Evolutionary conservation across 1,140 invertebrate species (phyloP).

Genomic region (Orchesella cincta): DNA sequence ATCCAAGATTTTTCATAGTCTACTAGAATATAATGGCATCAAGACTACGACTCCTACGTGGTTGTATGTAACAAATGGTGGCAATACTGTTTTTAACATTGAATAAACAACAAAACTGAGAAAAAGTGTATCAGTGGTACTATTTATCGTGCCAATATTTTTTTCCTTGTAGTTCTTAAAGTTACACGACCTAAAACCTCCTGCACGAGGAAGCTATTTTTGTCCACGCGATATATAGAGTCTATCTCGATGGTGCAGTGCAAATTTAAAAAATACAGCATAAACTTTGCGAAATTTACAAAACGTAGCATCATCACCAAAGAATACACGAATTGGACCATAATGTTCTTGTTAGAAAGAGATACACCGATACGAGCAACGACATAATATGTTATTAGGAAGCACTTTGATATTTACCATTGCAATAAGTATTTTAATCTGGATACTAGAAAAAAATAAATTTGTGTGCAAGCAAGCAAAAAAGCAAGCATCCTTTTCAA

Average conservation of each 20-base stretch:
- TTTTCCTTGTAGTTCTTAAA: neutral
- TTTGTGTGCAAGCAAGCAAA: too few relatives aligned
- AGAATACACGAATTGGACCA: neutral
- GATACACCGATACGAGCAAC: too few relatives aligned
- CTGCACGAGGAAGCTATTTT: slow-evolving; percentile 3
- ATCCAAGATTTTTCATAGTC: neutral
- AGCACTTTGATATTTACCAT: too few relatives aligned
- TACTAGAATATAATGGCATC: neutral
- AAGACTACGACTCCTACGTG: too few relatives aligned
- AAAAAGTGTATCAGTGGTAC: neutral
- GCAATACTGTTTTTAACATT: neutral
- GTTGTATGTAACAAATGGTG: neutral
- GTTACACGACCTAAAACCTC: neutral
- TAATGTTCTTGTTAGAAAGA: neutral
- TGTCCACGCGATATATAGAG: neutral
- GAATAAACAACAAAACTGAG: neutral
- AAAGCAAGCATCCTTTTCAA: too few relatives aligned
- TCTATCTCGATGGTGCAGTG: too few relatives aligned
- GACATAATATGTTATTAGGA: too few relatives aligned
- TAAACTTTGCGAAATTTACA: too few relatives aligned
- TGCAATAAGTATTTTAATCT: too few relatives aligned
- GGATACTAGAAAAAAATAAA: too few relatives aligned
- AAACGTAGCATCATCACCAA: too few relatives aligned
- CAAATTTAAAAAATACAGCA: too few relatives aligned
- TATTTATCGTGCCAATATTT: slow-evolving; percentile 3